Base-by-base conservation (phyloP, 1,140 invertebrate species). In the Ceratoteleas bidentatus region DNA sequence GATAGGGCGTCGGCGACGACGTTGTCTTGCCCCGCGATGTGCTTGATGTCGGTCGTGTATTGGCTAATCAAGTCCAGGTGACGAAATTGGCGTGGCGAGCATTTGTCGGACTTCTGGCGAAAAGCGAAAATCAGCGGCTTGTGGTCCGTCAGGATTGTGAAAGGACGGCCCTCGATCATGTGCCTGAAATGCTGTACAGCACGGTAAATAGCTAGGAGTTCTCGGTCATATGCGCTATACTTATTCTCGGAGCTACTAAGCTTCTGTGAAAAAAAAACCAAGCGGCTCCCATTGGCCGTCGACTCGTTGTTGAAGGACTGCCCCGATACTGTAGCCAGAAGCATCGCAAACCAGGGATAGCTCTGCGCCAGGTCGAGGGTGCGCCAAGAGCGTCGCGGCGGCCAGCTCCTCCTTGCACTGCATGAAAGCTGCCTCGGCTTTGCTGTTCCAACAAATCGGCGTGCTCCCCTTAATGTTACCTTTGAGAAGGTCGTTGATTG, bases 1-100 rank as follows among this genome's bases (percentile, higher is more conserved):
- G 86, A 88, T 0, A 88, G 56, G 0, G 83, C 62, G 43, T 89
- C 87, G 0, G 88, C 87, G 0, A 87, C 81, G 2, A 85, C 52
- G 52, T 92, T 92, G 0, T 86, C 54, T 1, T 80, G 58, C 0
- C 90, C 89, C 0, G 78, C 8, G 13, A 92, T 80, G 52, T 90
- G 80, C n/a, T 74, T 49, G 34, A 91, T 87, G 50, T 90, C 84
- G 0, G 86, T 89, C 0, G 86, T 85, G 68, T 88, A 90, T 80
- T 91, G 88, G 0, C 79, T 65, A 10, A 92, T 88, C 14, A 80
- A 90, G 61, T 91, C 85, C 0, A 91, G 52, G 16, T 91, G 82
- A n/a, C 72, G 73, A 47, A 83, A 83, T 40, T 82, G 86, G 5
- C 83, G 40, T 8, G 85, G 68, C 6, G 68, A 49, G 6, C 43